Base-by-base conservation (phyloP, 2,888 invertebrate species). In the Serrognathus titanus region DNA sequence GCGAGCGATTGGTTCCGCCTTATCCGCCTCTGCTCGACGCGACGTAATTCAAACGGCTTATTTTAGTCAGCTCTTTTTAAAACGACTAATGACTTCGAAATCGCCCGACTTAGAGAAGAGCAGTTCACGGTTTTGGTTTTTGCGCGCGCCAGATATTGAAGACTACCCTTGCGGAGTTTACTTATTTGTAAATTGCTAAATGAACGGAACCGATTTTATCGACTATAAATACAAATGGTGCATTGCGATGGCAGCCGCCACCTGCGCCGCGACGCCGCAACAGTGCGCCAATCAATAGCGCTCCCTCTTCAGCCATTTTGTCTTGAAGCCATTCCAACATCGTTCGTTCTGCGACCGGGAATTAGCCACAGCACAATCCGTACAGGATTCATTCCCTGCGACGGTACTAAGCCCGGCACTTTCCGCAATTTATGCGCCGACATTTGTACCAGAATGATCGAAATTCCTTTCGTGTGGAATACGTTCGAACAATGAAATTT, bases 281-380 rank as follows among this genome's bases (percentile, higher is more conserved):
- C 74, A 69, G 68, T 70, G 70, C 71, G 70, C 75, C 75, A 73
- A 76, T 76, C 76, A 76, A 76, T 77, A 73, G 72, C 70, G 68
- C 70, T 71, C 75, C 59, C 75, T 68, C 71, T 74, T 72, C 77
- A 72, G 77, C 77, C 77, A 78, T 78, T 77, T 77, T 77, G 77
- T 77, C 77, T 76, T 75, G 72, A 71, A 72, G 72, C 73, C 73
- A 67, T 68, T 66, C 63, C 62, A 61, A 61, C 66, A 56, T 46
- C 66, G 69, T 60, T 59, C 61, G 64, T 66, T 65, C 63, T 59
- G 64, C 63, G 65, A 64, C 69, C 67, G 63, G 67, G 68, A 72
- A 71, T 72, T 69, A 70, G 69, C 70, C 68, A 61, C 70, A 66
- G 59, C 62, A 12, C 13, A 20, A 46, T 24, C 16, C 16, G 46